Evolutionary conservation across 35 echinoderm and acorn worm genomes (phyloP), one percentile per base, ranked within the genome.

Genomic region (Hemicentrotus pulcherrimus): DNA sequence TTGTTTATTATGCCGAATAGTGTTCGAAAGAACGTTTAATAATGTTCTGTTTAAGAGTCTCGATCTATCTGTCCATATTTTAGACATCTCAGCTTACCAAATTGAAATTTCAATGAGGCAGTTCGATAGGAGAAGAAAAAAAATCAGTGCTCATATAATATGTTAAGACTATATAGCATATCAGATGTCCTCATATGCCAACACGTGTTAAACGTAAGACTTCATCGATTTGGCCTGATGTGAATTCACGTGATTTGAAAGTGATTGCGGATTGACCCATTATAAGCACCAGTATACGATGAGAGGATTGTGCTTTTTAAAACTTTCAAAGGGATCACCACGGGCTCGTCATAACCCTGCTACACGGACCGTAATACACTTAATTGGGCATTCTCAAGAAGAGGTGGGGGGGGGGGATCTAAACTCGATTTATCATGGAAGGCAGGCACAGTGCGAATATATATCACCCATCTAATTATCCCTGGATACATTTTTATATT

Each of bases 391-490:
- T 93, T 93, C 91, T 58, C 32, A 78, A 18, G 28, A 78, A n/a
- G 28, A 78, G 24, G 19, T 6, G 24, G 9, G 16, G 41, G 52
- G 52, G 52, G 10, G 46, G 5, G 30, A 93, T 93, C 48, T 93
- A 55, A 50, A 58, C 45, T 93, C 46, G 91, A 93, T 93, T 93
- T 93, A 93, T 93, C n/a, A 93, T 47, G 15, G 91, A 28, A 58
- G 90, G 32, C 91, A 47, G 30, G 91, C 91, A 93, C 91, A 50
- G 32, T 93, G 45, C 48, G 91, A 93, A 93, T 93, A 93, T 93
- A 93, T 93, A 93, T 93, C 91, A 93, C 91, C 46, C 45, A 50
- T 93, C 91, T 93, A 93, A 93, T 93, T 93, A 93, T 93, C 91
- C 48, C 48, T 93, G 30, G 91, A 93, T 93, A 93, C 91, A 93